A percentile compares a stretch with the other conserved stretches of the same genome.
Evolutionary conservation across 2,797 vertebrate species (phyloP).

Genomic region (Falco rusticolus): DNA sequence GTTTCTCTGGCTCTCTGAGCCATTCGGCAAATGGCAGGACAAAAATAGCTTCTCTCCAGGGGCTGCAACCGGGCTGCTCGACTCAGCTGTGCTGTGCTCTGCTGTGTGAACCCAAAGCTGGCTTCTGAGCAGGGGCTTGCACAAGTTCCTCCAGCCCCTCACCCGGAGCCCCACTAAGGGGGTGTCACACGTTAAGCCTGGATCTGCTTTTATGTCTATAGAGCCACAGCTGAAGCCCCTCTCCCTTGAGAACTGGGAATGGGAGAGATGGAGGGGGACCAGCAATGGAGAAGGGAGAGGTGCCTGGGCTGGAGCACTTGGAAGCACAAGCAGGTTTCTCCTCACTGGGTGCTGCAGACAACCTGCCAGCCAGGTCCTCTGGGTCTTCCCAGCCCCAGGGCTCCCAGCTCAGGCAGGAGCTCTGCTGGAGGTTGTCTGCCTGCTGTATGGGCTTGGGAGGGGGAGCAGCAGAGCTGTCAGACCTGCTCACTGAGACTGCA

Average conservation of each 20-base stretch:
- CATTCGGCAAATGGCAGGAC: neutral
- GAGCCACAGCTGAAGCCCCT: neutral
- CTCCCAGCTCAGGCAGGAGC: neutral
- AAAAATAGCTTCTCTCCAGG: slow-evolving; percentile 50
- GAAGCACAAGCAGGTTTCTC: neutral
- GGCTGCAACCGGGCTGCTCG: neutral
- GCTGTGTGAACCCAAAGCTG: neutral
- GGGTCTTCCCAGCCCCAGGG: neutral
- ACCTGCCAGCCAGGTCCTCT: neutral
- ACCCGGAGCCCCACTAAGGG: neutral
- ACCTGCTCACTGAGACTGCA: neutral
- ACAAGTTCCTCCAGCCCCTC: neutral
- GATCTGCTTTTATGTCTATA: neutral
- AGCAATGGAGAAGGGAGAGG: neutral
- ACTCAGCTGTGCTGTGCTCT: neutral
- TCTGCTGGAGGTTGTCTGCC: neutral
- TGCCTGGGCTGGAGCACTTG: rapidly evolving
- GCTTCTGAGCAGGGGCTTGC: neutral
- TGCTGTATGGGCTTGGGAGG: neutral
- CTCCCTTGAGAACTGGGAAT: neutral
- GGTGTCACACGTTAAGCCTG: neutral
- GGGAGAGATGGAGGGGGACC: neutral
- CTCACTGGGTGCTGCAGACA: neutral
- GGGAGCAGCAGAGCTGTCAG: neutral
- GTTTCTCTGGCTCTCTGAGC: neutral